phyloP scores from a whole-genome alignment of 2,888 invertebrate species.

The Acleris laterana region DNA sequence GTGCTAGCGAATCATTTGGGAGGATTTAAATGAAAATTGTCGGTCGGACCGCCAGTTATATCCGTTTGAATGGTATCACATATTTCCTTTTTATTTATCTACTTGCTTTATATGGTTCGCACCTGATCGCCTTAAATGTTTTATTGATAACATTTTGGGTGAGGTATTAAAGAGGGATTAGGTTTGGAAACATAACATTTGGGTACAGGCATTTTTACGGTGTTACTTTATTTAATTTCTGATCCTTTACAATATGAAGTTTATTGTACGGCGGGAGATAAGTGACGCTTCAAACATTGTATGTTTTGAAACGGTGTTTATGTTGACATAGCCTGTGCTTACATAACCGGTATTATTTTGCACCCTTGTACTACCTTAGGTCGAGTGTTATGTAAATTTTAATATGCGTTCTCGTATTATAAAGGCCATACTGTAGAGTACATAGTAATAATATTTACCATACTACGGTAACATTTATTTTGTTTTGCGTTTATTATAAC shows the following conservation, averaged over 20 bases:
- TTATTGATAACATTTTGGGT: constrained; percentile 18
- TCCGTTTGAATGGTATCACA: constrained; percentile 49
- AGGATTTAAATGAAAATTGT: constrained; percentile 60
- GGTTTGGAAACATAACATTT: not conserved
- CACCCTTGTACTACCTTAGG: constrained; percentile 15
- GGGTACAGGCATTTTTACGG: too few relatives aligned
- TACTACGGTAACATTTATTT: constrained; percentile 13
- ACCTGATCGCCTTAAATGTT: constrained; percentile 24
- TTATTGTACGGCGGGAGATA: too few relatives aligned
- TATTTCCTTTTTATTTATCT: constrained; percentile 46
- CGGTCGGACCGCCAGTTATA: constrained; percentile 51
- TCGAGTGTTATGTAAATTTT: constrained; percentile 13
- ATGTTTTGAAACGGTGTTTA: constrained; percentile 6
- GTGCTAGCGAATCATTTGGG: constrained; percentile 55
- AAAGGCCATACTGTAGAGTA: not conserved
- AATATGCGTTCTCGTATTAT: constrained; percentile 1
- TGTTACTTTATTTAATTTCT: too few relatives aligned
- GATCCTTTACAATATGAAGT: too few relatives aligned
- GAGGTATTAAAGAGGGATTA: constrained; percentile 7
- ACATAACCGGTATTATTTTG: constrained; percentile 16
- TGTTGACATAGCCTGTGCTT: constrained; percentile 16
- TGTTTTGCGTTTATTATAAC: constrained; percentile 18
- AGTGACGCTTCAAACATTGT: not conserved
- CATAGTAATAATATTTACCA: too few relatives aligned
- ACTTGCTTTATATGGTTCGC: constrained; percentile 14